Percentiles rank a stretch among this genome's conserved stretches.
Conservation (phyloP, 2,113 vertebrate genomes). For the Polypterus bichir region DNA sequence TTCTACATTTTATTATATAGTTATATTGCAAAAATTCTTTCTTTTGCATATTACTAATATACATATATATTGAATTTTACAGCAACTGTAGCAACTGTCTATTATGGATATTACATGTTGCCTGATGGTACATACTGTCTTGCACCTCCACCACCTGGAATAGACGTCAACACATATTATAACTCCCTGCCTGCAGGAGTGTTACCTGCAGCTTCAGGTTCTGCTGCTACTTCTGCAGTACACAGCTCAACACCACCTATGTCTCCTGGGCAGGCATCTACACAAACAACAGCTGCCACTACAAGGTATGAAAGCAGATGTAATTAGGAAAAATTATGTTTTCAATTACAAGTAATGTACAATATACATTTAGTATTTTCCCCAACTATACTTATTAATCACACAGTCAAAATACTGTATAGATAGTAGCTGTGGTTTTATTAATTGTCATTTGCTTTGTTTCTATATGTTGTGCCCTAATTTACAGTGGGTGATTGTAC, state of each 20-base stretch:
- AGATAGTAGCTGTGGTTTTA: no score
- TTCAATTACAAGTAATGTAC: no score
- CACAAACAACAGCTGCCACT: slow-evolving; percentile 30
- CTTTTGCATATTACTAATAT: no score
- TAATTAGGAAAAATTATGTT: no score
- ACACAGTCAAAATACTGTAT: no score
- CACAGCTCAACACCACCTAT: slow-evolving; percentile 52
- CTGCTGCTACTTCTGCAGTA: slow-evolving; percentile 45
- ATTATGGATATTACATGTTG: slow-evolving; percentile 95
- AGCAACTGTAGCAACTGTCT: slow-evolving; percentile 68
- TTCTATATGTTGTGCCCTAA: no score
- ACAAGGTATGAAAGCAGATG: slow-evolving; percentile 33
- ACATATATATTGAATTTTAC: neutral
- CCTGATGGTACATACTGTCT: slow-evolving; percentile 88
- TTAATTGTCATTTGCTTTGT: no score
- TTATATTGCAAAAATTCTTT: neutral
- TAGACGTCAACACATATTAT: slow-evolving; percentile 75
- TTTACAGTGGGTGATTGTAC: no score
- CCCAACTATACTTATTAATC: no score
- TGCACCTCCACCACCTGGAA: slow-evolving; percentile 77
- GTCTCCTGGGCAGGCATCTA: slow-evolving; percentile 18
- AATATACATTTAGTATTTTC: no score
- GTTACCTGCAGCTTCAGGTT: slow-evolving; percentile 41
- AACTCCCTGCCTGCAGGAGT: slow-evolving; percentile 53
- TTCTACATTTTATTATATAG: neutral